Percentiles rank a stretch among this genome's conserved stretches.
phyloP scores from a whole-genome alignment of 2,888 invertebrate species.

The Cremastobaeus sp. region DNA sequence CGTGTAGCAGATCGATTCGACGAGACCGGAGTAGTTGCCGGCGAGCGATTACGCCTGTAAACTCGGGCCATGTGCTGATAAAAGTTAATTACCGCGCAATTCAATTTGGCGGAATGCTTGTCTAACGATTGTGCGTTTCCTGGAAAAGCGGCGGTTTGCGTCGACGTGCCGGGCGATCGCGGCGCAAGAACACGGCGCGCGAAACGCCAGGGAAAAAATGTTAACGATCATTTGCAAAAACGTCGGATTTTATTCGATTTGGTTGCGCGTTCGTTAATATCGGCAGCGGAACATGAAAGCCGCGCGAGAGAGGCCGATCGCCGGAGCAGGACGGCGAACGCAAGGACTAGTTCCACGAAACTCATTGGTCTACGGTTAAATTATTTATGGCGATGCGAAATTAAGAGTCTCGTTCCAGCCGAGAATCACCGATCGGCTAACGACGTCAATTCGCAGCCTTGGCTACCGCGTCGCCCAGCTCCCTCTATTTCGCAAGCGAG shows the following conservation, averaged over 20 bases:
- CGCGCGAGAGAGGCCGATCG: conserved; percentile 43
- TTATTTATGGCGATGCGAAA: conserved; percentile 78
- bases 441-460: conserved; percentile 73
- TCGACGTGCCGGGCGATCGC: background rate
- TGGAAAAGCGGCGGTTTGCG: conserved; percentile 22
- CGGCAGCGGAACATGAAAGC: conserved; percentile 38
- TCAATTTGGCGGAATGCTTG: conserved; percentile 18
- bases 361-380: conserved; percentile 74
- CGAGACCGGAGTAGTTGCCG: conserved; percentile 74
- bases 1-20: conserved; percentile 71
- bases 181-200: conserved; percentile 10
- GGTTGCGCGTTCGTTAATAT: conserved; percentile 34
- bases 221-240: conserved; percentile 36
- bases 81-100: conserved; percentile 35
- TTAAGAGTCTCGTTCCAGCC: conserved; percentile 76
- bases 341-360: conserved; percentile 72
- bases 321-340: background rate
- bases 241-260: conserved; percentile 36
- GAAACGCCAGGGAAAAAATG: conserved; percentile 14
- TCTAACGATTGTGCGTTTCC: conserved; percentile 1
- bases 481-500: background rate
- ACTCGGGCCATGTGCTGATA: conserved; percentile 54
- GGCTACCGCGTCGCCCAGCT: conserved; percentile 54
- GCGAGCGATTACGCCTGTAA: conserved; percentile 70
- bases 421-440: conserved; percentile 70